Evolutionary conservation across 2,888 invertebrate genomes (phyloP).

Genomic region (Colostygia pectinataria): DNA sequence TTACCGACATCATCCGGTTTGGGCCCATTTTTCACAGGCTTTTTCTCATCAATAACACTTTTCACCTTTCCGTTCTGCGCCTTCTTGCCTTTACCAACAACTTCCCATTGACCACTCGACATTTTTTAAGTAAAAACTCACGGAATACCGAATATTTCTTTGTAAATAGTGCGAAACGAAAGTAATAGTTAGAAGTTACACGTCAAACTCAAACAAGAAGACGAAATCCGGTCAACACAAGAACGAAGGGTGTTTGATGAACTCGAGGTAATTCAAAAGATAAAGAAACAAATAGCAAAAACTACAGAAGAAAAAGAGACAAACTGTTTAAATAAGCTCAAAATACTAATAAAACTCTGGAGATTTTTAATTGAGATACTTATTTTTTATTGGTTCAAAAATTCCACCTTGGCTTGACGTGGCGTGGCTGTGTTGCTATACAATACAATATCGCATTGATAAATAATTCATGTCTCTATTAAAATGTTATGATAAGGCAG

Average conservation of each 20-base stretch:
- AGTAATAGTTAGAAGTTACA: slow-evolving; percentile 65
- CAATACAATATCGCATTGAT: too few relatives aligned
- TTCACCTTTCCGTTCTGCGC: slow-evolving; percentile 79
- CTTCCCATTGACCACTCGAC: slow-evolving; percentile 87
- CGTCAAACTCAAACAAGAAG: slow-evolving; percentile 71
- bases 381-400: slow-evolving; percentile 57
- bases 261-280: neutral
- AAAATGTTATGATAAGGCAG: too few relatives aligned
- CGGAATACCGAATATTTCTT: slow-evolving; percentile 50
- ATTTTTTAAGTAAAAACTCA: slow-evolving; percentile 50
- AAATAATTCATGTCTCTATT: too few relatives aligned
- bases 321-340: neutral
- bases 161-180: slow-evolving; percentile 71
- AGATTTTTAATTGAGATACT: slow-evolving; percentile 36
- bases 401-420: slow-evolving; percentile 77
- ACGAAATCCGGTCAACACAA: neutral
- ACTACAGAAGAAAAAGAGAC: slow-evolving; percentile 33
- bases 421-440: slow-evolving; percentile 72
- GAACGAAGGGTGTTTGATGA: neutral
- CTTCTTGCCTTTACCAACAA: slow-evolving; percentile 86
- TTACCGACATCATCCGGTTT: slow-evolving; percentile 90
- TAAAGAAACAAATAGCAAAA: neutral
- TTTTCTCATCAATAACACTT: slow-evolving; percentile 84
- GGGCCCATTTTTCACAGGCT: slow-evolving; percentile 84
- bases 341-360: neutral